Percentiles rank a stretch among this genome's conserved stretches.
Conservation (phyloP, 2,797 vertebrate genomes). For the Chromobotia macracanthus region DNA sequence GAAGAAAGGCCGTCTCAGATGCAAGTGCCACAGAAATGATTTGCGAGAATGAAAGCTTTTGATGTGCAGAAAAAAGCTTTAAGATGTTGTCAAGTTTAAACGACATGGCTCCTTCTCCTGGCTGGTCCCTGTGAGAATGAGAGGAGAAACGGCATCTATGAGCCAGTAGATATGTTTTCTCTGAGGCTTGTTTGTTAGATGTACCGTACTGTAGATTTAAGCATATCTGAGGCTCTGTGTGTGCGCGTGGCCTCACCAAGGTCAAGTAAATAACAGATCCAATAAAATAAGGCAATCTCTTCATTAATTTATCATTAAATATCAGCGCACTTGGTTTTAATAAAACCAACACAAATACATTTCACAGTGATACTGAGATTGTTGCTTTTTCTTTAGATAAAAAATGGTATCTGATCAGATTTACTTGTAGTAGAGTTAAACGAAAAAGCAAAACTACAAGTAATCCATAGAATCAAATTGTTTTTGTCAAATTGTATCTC, state of each 20-base stretch:
- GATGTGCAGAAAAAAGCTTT: conserved; percentile 59
- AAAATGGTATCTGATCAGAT: background rate
- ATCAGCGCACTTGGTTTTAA: background rate
- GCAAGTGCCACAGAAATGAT: conserved; percentile 49
- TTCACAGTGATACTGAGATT: background rate
- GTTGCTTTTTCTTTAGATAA: background rate
- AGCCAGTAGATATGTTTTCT: conserved; percentile 21
- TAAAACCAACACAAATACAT: background rate
- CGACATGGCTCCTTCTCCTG: conserved; percentile 20
- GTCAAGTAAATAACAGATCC: conserved; percentile 42
- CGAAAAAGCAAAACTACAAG: background rate
- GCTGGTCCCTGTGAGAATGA: conserved; percentile 44
- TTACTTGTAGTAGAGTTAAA: background rate
- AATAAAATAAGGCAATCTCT: background rate
- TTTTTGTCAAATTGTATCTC: too few relatives aligned
- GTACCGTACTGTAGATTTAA: conserved; percentile 16
- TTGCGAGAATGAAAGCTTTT: conserved; percentile 56
- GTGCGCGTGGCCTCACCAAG: background rate
- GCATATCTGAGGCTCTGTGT: conserved; percentile 7
- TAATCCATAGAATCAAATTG: background rate
- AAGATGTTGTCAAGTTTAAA: conserved; percentile 46
- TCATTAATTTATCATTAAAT: background rate
- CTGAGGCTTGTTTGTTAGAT: conserved; percentile 53
- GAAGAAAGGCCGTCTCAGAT: conserved; percentile 22
- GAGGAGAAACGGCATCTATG: background rate